Evolutionary conservation across 30 jellyfish, hydroid and myxozoan genomes (phyloP).

Genomic region (Chrysaora quinquecirrha): DNA sequence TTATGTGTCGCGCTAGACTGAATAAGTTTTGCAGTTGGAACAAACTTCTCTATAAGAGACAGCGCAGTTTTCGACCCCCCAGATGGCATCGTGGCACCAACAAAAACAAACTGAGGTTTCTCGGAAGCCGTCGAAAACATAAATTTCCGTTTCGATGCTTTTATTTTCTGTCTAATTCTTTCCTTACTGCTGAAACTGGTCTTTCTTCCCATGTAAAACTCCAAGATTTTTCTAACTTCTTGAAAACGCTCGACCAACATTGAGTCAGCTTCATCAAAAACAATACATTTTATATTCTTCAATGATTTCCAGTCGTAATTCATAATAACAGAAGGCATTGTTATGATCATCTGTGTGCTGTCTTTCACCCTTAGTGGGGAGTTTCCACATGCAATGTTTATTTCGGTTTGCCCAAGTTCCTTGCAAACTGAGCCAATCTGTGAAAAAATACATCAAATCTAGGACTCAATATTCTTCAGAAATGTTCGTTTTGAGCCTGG

Average conservation of each 20-base stretch:
- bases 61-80: slow-evolving; percentile 68
- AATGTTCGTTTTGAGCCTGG: too few relatives aligned
- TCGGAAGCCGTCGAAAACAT: not conserved
- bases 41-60: slow-evolving; percentile 55
- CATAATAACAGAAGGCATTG: slow-evolving; percentile 60
- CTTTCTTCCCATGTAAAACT: slow-evolving; percentile 44
- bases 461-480: too few relatives aligned
- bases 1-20: slow-evolving; percentile 67
- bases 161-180: slow-evolving; percentile 20
- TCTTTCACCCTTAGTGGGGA: slow-evolving; percentile 48
- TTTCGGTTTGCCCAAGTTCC: slow-evolving; percentile 27
- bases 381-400: slow-evolving; percentile 51
- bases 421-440: slow-evolving; percentile 76
- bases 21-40: slow-evolving; percentile 61
- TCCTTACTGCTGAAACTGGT: slow-evolving; percentile 51
- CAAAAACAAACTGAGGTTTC: slow-evolving; percentile 79
- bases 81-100: slow-evolving; percentile 93
- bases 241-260: slow-evolving; percentile 40
- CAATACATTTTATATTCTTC: slow-evolving; percentile 58
- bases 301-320: slow-evolving; percentile 64
- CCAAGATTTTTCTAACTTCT: slow-evolving; percentile 53
- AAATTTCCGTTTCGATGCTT: slow-evolving; percentile 24
- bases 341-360: slow-evolving; percentile 51
- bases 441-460: too few relatives aligned
- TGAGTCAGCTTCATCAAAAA: slow-evolving; percentile 90